Evolutionary conservation across 2,113 vertebrate species (phyloP).

Genomic region (Poeciliopsis occidentalis): DNA sequence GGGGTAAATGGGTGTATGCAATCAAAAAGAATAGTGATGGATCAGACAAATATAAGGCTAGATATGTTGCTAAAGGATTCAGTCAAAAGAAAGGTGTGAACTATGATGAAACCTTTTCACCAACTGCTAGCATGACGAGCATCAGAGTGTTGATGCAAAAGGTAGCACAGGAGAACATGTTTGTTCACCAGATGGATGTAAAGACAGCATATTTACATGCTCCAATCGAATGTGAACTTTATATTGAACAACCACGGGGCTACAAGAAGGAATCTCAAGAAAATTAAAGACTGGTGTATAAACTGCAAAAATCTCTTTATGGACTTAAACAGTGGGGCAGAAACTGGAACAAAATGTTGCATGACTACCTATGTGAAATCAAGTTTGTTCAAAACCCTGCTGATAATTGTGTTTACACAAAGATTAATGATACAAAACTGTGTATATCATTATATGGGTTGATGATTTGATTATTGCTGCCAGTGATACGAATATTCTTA

Average conservation of each 20-base stretch:
- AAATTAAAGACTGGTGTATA: too few species aligned
- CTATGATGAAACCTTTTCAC: neutral
- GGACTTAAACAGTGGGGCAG: too few species aligned
- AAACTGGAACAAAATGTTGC: too few species aligned
- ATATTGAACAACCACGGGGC: constrained; percentile 1
- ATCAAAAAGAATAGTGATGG: neutral
- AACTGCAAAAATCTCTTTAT: too few species aligned
- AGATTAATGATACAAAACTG: too few species aligned
- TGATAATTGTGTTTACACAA: too few species aligned
- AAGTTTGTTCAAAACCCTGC: too few species aligned
- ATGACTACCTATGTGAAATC: too few species aligned
- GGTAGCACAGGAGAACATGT: neutral
- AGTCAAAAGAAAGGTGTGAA: neutral
- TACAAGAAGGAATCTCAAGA: neutral
- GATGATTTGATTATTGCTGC: too few species aligned
- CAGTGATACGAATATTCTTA: too few species aligned
- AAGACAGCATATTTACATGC: neutral
- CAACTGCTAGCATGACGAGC: too few species aligned
- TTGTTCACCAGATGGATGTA: constrained; percentile 13
- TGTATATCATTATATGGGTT: too few species aligned
- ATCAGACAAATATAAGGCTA: neutral
- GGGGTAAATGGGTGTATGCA: neutral
- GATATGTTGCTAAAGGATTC: neutral
- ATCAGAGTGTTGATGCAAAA: neutral
- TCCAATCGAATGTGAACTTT: constrained; percentile 1